phyloP scores from a whole-genome alignment of 53 echinoderm and acorn worm species.

The Astropecten irregularis region DNA sequence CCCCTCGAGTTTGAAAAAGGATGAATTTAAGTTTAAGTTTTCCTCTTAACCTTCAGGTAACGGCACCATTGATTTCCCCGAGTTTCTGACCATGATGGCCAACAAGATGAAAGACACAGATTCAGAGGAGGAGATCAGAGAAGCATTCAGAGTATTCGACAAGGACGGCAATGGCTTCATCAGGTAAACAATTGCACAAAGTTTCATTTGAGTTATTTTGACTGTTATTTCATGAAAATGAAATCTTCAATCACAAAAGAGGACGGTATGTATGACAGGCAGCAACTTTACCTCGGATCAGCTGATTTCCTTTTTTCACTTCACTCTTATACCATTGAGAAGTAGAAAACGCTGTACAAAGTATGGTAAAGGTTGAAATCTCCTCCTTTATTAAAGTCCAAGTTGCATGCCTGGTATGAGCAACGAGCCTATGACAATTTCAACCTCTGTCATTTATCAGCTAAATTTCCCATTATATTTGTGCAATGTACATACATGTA shows the following conservation, averaged over 20 bases:
- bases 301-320: no score
- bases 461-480: no score
- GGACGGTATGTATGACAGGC: neutral
- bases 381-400: no score
- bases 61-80: slow-evolving; percentile 91
- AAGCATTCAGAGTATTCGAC: slow-evolving; percentile 90
- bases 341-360: neutral
- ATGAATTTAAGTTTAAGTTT: no score
- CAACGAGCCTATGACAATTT: neutral
- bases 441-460: no score
- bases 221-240: neutral
- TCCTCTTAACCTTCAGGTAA: slow-evolving; percentile 70
- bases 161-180: slow-evolving; percentile 87
- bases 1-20: no score
- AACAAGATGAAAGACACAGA: slow-evolving; percentile 81
- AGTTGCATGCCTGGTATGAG: neutral
- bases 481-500: no score
- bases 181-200: slow-evolving; percentile 54
- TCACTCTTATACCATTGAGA: no score
- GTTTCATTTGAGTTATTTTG: neutral
- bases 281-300: no score
- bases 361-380: no score
- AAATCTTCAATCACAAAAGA: neutral
- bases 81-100: slow-evolving; percentile 96
- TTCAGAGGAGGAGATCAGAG: slow-evolving; percentile 84